These are phyloP conservation scores for Parnassius glacialis DNA, from an alignment of 2,888 invertebrate species.

Conservation along the genomic window DNA sequence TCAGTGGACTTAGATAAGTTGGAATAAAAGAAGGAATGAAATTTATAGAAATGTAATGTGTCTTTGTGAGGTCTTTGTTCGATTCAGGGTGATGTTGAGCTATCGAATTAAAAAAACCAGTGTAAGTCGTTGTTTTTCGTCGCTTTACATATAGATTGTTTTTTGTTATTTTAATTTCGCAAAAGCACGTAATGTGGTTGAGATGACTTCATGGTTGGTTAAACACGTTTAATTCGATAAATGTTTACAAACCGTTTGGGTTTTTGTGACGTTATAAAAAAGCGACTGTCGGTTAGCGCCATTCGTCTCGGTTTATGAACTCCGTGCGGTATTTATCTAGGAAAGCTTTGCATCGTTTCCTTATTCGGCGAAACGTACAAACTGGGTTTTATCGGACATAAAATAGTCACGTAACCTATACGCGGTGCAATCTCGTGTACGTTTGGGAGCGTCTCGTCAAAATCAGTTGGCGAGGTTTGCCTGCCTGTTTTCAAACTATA, in stretches of 20 bases:
- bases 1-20: too few relatives aligned
- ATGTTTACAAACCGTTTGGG: slow-evolving; percentile 15
- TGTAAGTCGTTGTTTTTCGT: background rate
- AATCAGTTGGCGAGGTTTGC: too few relatives aligned
- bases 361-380: slow-evolving; percentile 18
- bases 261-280: slow-evolving; percentile 19
- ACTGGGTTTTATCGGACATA: slow-evolving; percentile 17
- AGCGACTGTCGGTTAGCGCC: slow-evolving; percentile 4
- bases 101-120: too few relatives aligned
- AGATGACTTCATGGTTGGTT: slow-evolving; percentile 15
- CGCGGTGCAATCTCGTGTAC: slow-evolving; percentile 24
- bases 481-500: too few relatives aligned
- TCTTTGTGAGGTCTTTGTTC: too few relatives aligned
- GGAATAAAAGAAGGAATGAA: too few relatives aligned
- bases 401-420: slow-evolving; percentile 12
- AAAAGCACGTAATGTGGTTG: slow-evolving; percentile 2
- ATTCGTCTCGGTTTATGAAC: slow-evolving; percentile 6
- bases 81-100: too few relatives aligned
- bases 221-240: slow-evolving; percentile 18
- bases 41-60: too few relatives aligned
- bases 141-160: background rate
- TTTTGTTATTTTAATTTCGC: slow-evolving; percentile 6
- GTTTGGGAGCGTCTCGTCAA: slow-evolving; percentile 27
- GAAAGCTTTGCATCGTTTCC: slow-evolving; percentile 17
- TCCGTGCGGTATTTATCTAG: slow-evolving; percentile 19